Evolutionary conservation across 2,888 invertebrate species (phyloP), one percentile per base, ranked within the genome.

Genomic region (Diarsia rubi): DNA sequence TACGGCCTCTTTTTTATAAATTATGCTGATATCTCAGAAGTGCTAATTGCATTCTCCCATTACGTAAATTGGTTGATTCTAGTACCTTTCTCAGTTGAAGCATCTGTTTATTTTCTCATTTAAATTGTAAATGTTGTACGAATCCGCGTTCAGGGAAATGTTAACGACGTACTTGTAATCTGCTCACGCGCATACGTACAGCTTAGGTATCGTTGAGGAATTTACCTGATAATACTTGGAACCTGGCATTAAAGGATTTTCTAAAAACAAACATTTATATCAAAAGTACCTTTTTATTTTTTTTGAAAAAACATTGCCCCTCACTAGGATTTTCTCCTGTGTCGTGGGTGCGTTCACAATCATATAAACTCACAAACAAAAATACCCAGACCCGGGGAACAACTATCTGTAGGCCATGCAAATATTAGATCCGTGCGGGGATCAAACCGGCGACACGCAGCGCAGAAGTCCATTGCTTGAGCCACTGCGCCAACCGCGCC

Each of bases 91-190:
- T 47, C 21, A 21, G 59, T 69, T 62, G 4, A 72, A 66, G 31
- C 42, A n/a, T 49, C 45, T 47, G 42, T 69, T 65, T 73, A 79
- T 60, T 68, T 69, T 54, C 52, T 69, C 21, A 78, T 79, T 74
- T 79, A 74, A 78, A 74, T 64, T 78, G 73, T 78, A 65, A 69
- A 79, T 74, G 6, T 73, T 42, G 16, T 16, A 45, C 57, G 21
- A 74, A 78, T 78, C 68, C 42, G 42, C 59, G 68, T 72, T 42
- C 14, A 73, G 59, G 11, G 45, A 73, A 49, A 73, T 73, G 73
- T 59, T 19, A 68, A 59, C 47, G 47, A 63, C 21, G 42, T 67
- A 66, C 45, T 42, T 49, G 72, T 67, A 72, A 70, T 70, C 49
- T 62, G 62, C 21, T 73, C 78, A 66, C 24, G 52, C 66, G 62